Conservation (phyloP, 2,888 invertebrate genomes). For the Noctua fimbriata region DNA sequence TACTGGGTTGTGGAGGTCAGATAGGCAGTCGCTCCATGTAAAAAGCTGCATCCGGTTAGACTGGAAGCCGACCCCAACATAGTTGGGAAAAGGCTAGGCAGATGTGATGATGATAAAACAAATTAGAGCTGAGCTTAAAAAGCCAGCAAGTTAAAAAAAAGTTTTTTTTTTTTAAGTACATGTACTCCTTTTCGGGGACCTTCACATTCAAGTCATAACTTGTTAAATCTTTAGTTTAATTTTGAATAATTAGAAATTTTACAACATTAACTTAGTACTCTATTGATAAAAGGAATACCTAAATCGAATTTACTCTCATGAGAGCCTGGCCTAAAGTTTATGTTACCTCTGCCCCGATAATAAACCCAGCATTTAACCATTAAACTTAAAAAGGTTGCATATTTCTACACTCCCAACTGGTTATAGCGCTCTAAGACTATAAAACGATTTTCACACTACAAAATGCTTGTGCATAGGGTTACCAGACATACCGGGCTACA, state of each 20-base stretch:
- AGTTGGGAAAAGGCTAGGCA: too few relatives aligned
- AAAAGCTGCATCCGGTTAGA: too few relatives aligned
- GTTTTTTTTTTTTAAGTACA: too few relatives aligned
- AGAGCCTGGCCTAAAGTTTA: not conserved
- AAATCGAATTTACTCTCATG: constrained; percentile 1
- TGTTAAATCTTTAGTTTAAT: not conserved
- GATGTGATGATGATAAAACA: too few relatives aligned
- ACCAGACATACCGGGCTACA: not conserved
- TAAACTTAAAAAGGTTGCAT: constrained; percentile 30
- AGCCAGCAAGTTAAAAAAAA: not conserved
- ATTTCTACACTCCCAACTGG: constrained; percentile 24
- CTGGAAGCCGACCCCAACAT: too few relatives aligned
- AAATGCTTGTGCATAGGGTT: constrained; percentile 34
- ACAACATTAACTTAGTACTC: not conserved
- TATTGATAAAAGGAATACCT: not conserved
- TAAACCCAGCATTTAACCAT: constrained; percentile 23
- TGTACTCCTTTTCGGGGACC: not conserved
- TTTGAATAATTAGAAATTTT: not conserved
- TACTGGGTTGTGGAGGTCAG: too few relatives aligned
- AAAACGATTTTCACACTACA: constrained; percentile 49
- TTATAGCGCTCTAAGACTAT: constrained; percentile 26
- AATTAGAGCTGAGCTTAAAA: not conserved
- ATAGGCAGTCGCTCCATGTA: too few relatives aligned
- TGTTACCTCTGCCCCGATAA: not conserved
- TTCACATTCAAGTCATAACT: not conserved